phyloP scores from a whole-genome alignment of 2,797 vertebrate genomes.

The Sebastes wilsoni region DNA sequence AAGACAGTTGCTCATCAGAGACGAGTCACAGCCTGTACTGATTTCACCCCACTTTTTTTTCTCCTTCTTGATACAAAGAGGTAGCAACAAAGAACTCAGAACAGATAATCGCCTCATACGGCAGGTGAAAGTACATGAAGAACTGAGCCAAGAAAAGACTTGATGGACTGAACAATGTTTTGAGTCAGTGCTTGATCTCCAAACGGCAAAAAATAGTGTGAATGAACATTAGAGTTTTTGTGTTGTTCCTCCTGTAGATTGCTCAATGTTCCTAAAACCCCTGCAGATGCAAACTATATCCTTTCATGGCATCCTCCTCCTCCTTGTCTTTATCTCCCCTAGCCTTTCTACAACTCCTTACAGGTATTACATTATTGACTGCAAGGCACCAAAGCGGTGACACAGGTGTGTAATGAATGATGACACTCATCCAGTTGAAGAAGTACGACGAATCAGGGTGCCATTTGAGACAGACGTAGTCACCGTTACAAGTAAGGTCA shows the following conservation, averaged over 20 bases:
- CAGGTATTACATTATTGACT: neutral
- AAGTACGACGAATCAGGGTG: constrained; percentile 4
- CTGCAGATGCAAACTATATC: neutral
- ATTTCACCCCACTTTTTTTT: neutral
- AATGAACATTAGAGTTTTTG: constrained; percentile 15
- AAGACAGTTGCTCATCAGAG: neutral
- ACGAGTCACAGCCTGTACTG: neutral
- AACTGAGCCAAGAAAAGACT: constrained; percentile 23
- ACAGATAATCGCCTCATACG: neutral
- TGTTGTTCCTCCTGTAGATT: constrained; percentile 6
- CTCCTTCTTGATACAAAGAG: neutral
- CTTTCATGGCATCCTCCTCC: neutral
- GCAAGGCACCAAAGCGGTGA: neutral
- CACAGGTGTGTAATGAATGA: constrained; percentile 16
- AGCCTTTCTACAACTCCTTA: neutral
- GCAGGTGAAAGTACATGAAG: neutral
- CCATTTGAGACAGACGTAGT: constrained; percentile 30
- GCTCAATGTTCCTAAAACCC: neutral
- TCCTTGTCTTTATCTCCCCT: neutral
- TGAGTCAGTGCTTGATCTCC: neutral
- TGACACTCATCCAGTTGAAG: neutral
- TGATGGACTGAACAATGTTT: constrained; percentile 23
- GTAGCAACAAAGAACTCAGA: neutral
- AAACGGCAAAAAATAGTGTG: constrained; percentile 7
- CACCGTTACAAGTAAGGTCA: constrained; percentile 28